Conservation (phyloP, 2,888 invertebrate genomes). For the Phanerotoma sp. region DNA sequence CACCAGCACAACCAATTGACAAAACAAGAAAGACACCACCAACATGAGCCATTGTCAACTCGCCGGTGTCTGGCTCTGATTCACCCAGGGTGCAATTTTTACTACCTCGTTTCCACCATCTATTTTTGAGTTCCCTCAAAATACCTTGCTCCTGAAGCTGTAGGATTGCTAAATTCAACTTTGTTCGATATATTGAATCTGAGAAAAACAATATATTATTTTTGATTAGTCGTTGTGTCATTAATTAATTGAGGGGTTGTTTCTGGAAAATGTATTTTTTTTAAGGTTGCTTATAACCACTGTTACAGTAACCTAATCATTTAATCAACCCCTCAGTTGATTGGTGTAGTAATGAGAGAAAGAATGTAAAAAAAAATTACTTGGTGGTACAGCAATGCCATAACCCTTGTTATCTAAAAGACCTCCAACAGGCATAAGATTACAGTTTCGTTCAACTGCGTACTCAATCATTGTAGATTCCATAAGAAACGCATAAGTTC, state of each 20-base stretch:
- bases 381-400: conserved; percentile 91
- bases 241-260: too few species aligned
- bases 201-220: not conserved
- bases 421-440: conserved; percentile 87
- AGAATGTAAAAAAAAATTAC: conserved; percentile 58
- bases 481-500: conserved; percentile 94
- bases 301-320: too few species aligned
- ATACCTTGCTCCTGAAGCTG: conserved; percentile 88
- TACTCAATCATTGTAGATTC: conserved; percentile 98
- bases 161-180: conserved; percentile 84
- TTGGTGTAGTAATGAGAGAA: not conserved
- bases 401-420: conserved; percentile 94
- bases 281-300: too few species aligned
- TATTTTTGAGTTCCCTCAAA: conserved; percentile 77
- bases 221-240: too few species aligned
- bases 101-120: conserved; percentile 85
- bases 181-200: conserved; percentile 77
- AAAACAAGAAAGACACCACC: conserved; percentile 91
- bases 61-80: conserved; percentile 59
- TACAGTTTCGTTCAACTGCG: conserved; percentile 85
- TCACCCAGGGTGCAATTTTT: conserved; percentile 60
- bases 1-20: conserved; percentile 70
- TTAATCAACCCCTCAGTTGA: too few species aligned
- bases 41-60: conserved; percentile 81
- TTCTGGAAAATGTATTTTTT: too few species aligned